These are phyloP conservation scores for Protodeltote pygarga DNA, from an alignment of 2,888 invertebrate genomes.

Conservation along the genomic window DNA sequence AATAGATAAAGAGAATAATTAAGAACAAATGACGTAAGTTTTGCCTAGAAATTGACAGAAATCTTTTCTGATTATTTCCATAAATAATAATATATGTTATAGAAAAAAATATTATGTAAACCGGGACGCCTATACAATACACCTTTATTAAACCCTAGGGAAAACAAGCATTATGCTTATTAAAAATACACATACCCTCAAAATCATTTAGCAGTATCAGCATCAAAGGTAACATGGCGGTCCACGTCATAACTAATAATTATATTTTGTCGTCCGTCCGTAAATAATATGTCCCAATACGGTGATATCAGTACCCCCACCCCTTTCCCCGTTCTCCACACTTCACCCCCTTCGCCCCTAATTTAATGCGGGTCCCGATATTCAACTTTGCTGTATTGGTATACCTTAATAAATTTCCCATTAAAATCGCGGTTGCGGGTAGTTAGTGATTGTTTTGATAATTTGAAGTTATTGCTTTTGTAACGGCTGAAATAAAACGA, in stretches of 20 bases:
- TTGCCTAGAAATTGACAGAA: too few species aligned
- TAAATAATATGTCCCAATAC: slow-evolving; percentile 52
- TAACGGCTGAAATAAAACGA: too few species aligned
- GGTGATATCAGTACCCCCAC: slow-evolving; percentile 43
- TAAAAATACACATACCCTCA: slow-evolving; percentile 9
- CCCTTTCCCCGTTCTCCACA: slow-evolving; percentile 2
- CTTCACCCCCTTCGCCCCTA: slow-evolving; percentile 19
- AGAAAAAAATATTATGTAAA: too few species aligned
- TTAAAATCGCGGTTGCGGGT: slow-evolving; percentile 43
- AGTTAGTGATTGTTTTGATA: slow-evolving; percentile 42
- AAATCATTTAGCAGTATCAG: slow-evolving; percentile 41
- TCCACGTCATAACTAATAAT: slow-evolving; percentile 48
- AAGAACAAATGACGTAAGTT: too few species aligned
- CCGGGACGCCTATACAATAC: too few species aligned
- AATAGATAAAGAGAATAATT: too few species aligned
- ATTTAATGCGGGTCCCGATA: slow-evolving; percentile 48
- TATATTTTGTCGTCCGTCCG: slow-evolving; percentile 51
- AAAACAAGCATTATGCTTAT: too few species aligned
- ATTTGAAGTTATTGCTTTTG: slow-evolving; percentile 42
- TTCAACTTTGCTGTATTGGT: slow-evolving; percentile 45
- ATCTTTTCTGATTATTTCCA: too few species aligned
- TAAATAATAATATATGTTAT: too few species aligned
- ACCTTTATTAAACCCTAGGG: slow-evolving; percentile 1
- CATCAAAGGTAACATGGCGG: slow-evolving; percentile 33
- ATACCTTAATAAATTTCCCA: slow-evolving; percentile 51